Percentiles rank a stretch among this genome's conserved stretches.
These are phyloP conservation scores for Eucidaris tribuloides DNA, from an alignment of 35 echinoderm and acorn worm genomes.

Conservation along the genomic window DNA sequence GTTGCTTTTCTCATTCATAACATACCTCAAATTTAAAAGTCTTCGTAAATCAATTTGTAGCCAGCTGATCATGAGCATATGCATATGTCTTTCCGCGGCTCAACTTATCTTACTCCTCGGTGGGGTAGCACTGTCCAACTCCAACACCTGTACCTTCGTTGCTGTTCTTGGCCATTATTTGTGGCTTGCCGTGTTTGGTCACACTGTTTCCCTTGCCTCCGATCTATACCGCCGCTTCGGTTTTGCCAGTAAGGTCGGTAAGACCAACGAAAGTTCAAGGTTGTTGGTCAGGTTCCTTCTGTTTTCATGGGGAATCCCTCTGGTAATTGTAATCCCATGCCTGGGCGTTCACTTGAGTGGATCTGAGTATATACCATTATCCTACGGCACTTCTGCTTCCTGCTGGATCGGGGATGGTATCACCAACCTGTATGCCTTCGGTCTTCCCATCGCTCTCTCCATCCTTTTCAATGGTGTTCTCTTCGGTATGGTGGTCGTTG, in stretches of 20 bases:
- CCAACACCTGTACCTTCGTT: constrained; percentile 23
- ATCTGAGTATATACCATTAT: neutral
- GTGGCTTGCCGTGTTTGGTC: constrained; percentile 45
- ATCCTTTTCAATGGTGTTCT: neutral
- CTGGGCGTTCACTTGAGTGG: neutral
- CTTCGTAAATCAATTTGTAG: constrained; percentile 25
- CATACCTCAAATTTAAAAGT: constrained; percentile 18
- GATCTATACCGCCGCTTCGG: constrained; percentile 45
- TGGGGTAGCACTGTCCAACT: neutral
- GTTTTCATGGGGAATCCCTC: neutral
- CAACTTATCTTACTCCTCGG: constrained; percentile 35
- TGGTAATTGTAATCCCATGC: constrained; percentile 28
- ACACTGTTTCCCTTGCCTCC: constrained; percentile 24
- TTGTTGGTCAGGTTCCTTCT: neutral
- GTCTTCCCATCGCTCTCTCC: neutral
- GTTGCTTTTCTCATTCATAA: constrained; percentile 13
- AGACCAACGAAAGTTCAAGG: neutral
- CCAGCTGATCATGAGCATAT: constrained; percentile 26
- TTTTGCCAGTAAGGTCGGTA: neutral
- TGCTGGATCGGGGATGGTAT: constrained; percentile 18
- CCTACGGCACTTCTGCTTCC: neutral
- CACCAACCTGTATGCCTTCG: neutral
- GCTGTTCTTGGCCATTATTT: constrained; percentile 52
- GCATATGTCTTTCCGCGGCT: constrained; percentile 9
- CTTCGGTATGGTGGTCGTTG: neutral